These are phyloP conservation scores for Molossus molossus DNA, from an alignment of 2,797 vertebrate species.

Conservation along the genomic window DNA sequence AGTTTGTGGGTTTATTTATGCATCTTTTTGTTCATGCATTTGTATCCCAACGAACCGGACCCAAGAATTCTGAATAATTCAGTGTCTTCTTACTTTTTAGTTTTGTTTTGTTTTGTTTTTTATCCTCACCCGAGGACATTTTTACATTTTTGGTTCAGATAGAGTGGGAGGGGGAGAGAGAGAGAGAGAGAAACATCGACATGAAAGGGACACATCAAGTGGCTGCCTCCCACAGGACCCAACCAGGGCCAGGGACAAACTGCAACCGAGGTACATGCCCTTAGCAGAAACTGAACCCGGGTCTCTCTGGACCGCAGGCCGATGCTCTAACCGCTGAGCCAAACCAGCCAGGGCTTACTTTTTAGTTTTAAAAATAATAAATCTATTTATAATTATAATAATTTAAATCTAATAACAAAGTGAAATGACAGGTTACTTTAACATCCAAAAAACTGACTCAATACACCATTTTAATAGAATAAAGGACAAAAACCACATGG, in stretches of 20 bases:
- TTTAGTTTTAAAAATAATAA: background rate
- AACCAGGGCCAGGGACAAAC: no score
- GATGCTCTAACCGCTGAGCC: no score
- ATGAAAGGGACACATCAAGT: no score
- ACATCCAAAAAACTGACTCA: background rate
- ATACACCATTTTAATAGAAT: background rate
- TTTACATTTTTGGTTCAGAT: no score
- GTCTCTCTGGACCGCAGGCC: no score
- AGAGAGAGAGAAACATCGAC: no score
- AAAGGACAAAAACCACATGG: background rate
- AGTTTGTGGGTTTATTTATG: background rate
- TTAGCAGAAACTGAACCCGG: no score
- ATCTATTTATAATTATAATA: constrained; percentile 23
- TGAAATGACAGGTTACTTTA: constrained; percentile 7
- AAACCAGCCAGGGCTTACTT: background rate
- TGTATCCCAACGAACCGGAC: background rate
- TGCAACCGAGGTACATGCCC: no score
- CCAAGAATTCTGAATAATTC: background rate
- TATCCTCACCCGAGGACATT: no score
- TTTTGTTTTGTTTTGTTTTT: background rate
- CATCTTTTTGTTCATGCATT: background rate
- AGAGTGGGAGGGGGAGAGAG: no score
- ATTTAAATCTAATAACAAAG: background rate
- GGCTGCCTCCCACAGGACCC: no score
- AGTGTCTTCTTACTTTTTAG: background rate